Evolutionary conservation across 2,797 vertebrate genomes (phyloP).

Genomic region (Tenualosa ilisha): DNA sequence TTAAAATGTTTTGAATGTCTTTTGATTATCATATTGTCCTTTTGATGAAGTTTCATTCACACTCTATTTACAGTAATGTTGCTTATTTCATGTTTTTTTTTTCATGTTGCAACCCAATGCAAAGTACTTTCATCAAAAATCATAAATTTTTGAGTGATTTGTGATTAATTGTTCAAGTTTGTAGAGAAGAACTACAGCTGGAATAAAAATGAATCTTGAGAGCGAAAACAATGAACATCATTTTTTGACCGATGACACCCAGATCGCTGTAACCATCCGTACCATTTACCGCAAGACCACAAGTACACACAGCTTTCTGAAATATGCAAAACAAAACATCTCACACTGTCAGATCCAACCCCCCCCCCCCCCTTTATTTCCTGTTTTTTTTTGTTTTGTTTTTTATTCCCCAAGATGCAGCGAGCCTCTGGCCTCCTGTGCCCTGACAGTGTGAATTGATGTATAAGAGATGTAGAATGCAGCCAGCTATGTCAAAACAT

Average conservation of each 20-base stretch:
- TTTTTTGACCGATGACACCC: constrained; percentile 16
- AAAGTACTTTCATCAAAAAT: background rate
- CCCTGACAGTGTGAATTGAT: constrained; percentile 55
- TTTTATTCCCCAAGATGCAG: background rate
- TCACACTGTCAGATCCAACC: constrained; percentile 27
- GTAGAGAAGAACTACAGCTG: background rate
- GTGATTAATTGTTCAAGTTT: no score
- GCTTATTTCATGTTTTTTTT: background rate
- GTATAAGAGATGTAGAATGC: constrained; percentile 56
- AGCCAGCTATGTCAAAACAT: constrained; percentile 62
- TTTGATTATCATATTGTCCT: no score
- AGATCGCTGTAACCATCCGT: background rate
- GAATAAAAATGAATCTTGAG: background rate
- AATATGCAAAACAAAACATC: constrained; percentile 38
- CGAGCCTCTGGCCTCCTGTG: background rate
- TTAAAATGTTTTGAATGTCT: no score
- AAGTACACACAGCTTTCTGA: constrained; percentile 29
- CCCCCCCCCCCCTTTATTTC: constrained; percentile 28
- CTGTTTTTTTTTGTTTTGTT: no score
- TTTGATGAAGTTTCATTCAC: no score
- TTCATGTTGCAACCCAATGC: background rate
- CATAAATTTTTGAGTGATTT: no score
- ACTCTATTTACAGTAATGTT: no score
- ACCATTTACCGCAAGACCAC: constrained; percentile 31
- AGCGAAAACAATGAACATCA: background rate